Conservation (phyloP, 2,888 invertebrate species). For the Lymantria monacha region DNA sequence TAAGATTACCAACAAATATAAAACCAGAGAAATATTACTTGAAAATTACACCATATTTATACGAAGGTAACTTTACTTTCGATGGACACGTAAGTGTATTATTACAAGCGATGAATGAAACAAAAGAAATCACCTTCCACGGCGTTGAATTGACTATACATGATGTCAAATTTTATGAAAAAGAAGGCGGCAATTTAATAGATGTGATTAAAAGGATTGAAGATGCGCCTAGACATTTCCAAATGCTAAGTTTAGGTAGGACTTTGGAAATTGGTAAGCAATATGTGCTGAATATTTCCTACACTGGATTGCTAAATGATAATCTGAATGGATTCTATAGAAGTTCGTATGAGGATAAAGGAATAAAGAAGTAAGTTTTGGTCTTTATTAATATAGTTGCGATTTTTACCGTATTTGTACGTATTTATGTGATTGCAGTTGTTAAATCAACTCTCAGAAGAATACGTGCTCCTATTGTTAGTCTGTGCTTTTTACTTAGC, state of each 20-base stretch:
- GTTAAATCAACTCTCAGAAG: background rate
- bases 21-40: conserved; percentile 87
- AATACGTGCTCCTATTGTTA: too few relatives aligned
- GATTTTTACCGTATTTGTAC: background rate
- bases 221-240: conserved; percentile 85
- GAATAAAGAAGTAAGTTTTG: conserved; percentile 84
- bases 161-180: conserved; percentile 77
- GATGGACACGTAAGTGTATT: conserved; percentile 86
- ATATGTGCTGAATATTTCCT: conserved; percentile 87
- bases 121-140: conserved; percentile 88
- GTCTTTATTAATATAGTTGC: background rate
- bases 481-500: too few relatives aligned
- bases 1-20: conserved; percentile 86
- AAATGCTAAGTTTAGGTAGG: conserved; percentile 84
- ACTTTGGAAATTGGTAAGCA: conserved; percentile 80
- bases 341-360: conserved; percentile 88
- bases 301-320: conserved; percentile 87
- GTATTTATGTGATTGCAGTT: background rate
- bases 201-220: conserved; percentile 68
- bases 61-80: conserved; percentile 90
- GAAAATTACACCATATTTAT: conserved; percentile 87
- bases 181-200: conserved; percentile 52
- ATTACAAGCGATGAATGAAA: conserved; percentile 83
- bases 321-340: conserved; percentile 91
- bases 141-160: conserved; percentile 86